Base-by-base conservation (phyloP, 2,888 invertebrate species). In the Ichneumon xanthorius region DNA sequence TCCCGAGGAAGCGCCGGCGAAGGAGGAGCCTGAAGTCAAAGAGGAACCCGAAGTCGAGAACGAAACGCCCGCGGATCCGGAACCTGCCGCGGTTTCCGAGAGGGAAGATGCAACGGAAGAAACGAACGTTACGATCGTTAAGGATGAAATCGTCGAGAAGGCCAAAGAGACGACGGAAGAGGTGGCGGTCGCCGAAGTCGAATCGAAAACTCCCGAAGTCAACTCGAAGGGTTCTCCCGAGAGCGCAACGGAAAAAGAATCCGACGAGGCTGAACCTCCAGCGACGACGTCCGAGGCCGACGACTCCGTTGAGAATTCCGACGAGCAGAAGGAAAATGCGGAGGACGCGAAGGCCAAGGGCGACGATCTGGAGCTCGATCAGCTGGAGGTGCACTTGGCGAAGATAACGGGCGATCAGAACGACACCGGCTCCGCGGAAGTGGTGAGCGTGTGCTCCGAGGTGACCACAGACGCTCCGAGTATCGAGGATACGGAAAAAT, bases 351-450 rank as follows among this genome's bases (percentile, higher is more conserved):
- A 71, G 4, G 80, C 76, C 16, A 85, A 85, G 11, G 75, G 6
- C 58, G 80, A 82, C 11, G 80, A 87, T 4, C 50, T 84, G 30
- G 87, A 87, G 22, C 80, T 85, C 9, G 87, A 92, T 87, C 91
- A 92, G 79, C 87, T 92, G 11, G 91, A 92, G 87, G 80, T 92
- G 84, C 87, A 91, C 80, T 85, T 92, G 30, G 90, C 92, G 37
- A 90, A 92, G 84, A 92, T 92, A 75, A 92, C 91, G 7, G 92
- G 92, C 16, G 90, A 91, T 81, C 90, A 90, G 55, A 89, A 90
- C 71, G 89, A 92, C 67, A 81, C 87, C 11, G 87, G 88, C 14
- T 88, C 89, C 0, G 84, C 89, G 6, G 91, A 91, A 84, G 87
- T 86, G 2, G 86, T 86, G 16, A 92, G 90, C 37, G 87, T 89